Evolutionary conservation across 2,888 invertebrate species (phyloP), one percentile per base, ranked within the genome.

Genomic region (Aelia acuminata): DNA sequence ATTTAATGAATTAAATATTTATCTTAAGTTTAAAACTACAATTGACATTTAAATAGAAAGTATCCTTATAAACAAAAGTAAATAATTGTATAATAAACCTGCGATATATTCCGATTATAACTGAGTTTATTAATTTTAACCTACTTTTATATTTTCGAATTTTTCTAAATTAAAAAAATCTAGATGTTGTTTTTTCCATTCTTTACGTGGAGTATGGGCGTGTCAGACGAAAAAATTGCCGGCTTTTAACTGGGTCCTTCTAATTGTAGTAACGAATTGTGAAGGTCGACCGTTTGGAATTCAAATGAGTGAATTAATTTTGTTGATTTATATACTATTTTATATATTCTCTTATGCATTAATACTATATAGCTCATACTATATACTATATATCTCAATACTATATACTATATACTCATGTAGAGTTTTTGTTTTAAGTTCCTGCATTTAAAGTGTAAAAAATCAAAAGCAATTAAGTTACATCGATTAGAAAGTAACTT

Each of bases 191-290:
- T 70, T 4, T 20, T 35, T 70, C 11, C 43, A n/a, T 80, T 43
- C 43, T n/a, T 11, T 43, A 80, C 11, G 43, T 43, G 22, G 80
- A 80, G 80, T 39, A 80, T 85, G 85, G 85, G 85, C 85, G 85
- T 85, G 85, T 85, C 85, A 35, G 85, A 85, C 18, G 85, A 39
- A 53, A 35, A 53, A 85, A 85, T 85, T 50, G 50, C 80, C 43
- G 80, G 43, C 39, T 80, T 80, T 80, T 43, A 80, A 47, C 80
- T 80, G n/a, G 80, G 80, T 80, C 80, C 43, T 43, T 80, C 43
- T 80, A 80, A 80, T 80, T 80, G 80, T 39, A 43, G 80, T 80
- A 80, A 80, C 80, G 80, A 80, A 47, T 80, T 43, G 43, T 80
- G 80, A 80, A 80, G 80, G 80, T 43, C 80, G 43, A 18, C n/a